Conservation (phyloP, 2,888 invertebrate species). For the Platycheirus rosarum region DNA sequence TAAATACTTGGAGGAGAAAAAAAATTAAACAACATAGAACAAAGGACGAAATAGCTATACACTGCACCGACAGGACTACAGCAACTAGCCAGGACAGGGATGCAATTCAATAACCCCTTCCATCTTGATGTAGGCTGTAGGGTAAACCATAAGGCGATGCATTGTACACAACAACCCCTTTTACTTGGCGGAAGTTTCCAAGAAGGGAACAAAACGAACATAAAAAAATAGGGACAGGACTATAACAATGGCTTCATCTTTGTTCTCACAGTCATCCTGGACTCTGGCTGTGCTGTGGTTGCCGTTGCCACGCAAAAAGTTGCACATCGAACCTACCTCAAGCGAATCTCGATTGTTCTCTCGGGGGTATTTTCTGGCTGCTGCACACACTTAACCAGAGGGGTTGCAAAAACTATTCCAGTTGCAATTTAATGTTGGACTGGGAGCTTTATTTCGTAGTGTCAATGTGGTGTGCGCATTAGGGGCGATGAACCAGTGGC, state of each 20-base stretch:
- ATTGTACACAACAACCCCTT: slow-evolving; percentile 43
- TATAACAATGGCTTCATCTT: too few species aligned
- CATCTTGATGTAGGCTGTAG: slow-evolving; percentile 29
- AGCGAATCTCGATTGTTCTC: slow-evolving; percentile 57
- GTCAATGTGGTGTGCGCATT: slow-evolving; percentile 44
- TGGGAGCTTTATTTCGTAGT: slow-evolving; percentile 25
- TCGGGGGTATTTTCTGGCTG: slow-evolving; percentile 43
- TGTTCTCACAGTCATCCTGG: slow-evolving; percentile 25
- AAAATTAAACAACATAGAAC: slow-evolving; percentile 41
- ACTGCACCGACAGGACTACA: slow-evolving; percentile 33
- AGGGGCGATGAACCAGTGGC: slow-evolving; percentile 35
- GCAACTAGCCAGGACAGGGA: slow-evolving; percentile 26
- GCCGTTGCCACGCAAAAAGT: slow-evolving; percentile 6
- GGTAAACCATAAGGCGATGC: slow-evolving; percentile 36
- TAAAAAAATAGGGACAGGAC: slow-evolving; percentile 58
- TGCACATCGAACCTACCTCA: slow-evolving; percentile 62
- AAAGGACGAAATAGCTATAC: slow-evolving; percentile 39
- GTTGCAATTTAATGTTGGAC: slow-evolving; percentile 40
- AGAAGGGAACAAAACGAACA: slow-evolving; percentile 58
- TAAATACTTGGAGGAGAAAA: neutral
- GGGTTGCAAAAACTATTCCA: slow-evolving; percentile 62
- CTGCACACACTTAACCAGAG: slow-evolving; percentile 39
- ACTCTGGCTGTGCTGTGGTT: neutral
- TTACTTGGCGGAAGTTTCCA: slow-evolving; percentile 40
- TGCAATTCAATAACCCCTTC: slow-evolving; percentile 53